These are phyloP conservation scores for Dermolepida albohirtum DNA, from an alignment of 2,888 invertebrate species.

Conservation along the genomic window DNA sequence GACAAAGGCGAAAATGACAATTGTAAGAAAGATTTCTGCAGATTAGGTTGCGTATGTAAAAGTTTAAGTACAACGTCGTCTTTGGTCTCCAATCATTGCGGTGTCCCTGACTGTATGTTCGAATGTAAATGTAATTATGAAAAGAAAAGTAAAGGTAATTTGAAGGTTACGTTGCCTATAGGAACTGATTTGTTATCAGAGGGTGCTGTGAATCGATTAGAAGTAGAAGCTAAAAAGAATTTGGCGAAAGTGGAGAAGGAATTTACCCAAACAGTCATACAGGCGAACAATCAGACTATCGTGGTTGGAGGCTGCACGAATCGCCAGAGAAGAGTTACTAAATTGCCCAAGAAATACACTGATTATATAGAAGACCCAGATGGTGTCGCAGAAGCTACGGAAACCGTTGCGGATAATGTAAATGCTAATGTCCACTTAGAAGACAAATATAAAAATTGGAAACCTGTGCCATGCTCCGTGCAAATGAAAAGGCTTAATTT, in stretches of 20 bases:
- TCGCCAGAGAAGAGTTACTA: constrained; percentile 69
- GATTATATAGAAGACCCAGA: constrained; percentile 66
- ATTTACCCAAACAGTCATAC: constrained; percentile 78
- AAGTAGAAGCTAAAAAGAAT: constrained; percentile 68
- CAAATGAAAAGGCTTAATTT: constrained; percentile 51
- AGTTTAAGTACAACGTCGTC: constrained; percentile 67
- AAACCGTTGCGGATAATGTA: neutral
- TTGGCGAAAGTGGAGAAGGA: constrained; percentile 78
- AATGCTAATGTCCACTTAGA: constrained; percentile 3
- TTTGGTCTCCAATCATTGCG: constrained; percentile 70
- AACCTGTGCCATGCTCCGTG: constrained; percentile 45
- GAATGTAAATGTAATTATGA: constrained; percentile 66
- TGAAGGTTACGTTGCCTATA: constrained; percentile 54
- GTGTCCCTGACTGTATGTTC: constrained; percentile 72
- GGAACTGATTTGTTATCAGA: constrained; percentile 58
- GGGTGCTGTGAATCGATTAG: constrained; percentile 61
- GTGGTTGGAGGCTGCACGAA: constrained; percentile 69
- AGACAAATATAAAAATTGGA: constrained; percentile 21
- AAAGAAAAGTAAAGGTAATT: constrained; percentile 47
- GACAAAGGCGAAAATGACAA: constrained; percentile 54
- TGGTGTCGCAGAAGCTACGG: constrained; percentile 21
- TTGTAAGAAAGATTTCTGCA: constrained; percentile 71
- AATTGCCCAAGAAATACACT: constrained; percentile 72
- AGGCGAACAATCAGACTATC: constrained; percentile 74
- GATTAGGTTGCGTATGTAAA: constrained; percentile 75